Evolutionary conservation across 2,888 invertebrate genomes (phyloP).

Genomic region (Heteromurus nitidus): DNA sequence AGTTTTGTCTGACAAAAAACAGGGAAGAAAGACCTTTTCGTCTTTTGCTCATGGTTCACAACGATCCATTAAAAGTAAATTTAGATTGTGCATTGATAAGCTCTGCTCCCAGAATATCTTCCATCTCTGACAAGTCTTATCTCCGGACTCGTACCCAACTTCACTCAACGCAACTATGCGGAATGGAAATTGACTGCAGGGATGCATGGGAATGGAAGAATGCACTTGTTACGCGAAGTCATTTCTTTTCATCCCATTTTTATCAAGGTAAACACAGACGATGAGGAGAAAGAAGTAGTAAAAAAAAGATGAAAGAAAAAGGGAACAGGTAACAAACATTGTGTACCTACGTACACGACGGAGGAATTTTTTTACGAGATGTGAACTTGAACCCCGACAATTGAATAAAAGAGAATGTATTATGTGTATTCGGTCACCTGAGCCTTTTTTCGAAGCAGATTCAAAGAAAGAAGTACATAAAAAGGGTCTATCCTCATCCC

Average conservation of each 20-base stretch:
- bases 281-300: conserved; percentile 32
- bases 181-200: too few relatives aligned
- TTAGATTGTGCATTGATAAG: too few relatives aligned
- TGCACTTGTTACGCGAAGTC: conserved; percentile 42
- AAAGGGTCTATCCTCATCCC: conserved; percentile 43
- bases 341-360: not conserved
- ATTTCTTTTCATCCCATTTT: conserved; percentile 27
- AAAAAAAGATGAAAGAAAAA: conserved; percentile 46
- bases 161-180: not conserved
- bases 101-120: too few relatives aligned
- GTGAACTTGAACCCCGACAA: conserved; percentile 60
- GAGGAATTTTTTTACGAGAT: conserved; percentile 35
- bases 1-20: not conserved
- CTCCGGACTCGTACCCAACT: too few relatives aligned
- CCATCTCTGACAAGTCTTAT: too few relatives aligned
- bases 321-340: conserved; percentile 59
- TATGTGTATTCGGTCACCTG: conserved; percentile 52
- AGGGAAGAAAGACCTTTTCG: not conserved
- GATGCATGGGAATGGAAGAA: conserved; percentile 27
- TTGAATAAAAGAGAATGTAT: conserved; percentile 48
- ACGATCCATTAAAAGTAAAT: too few relatives aligned
- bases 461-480: conserved; percentile 49
- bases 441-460: conserved; percentile 39
- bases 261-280: conserved; percentile 35
- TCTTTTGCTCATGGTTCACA: too few relatives aligned